phyloP scores from a whole-genome alignment of 2,797 vertebrate genomes.

The Eremophila alpestris region DNA sequence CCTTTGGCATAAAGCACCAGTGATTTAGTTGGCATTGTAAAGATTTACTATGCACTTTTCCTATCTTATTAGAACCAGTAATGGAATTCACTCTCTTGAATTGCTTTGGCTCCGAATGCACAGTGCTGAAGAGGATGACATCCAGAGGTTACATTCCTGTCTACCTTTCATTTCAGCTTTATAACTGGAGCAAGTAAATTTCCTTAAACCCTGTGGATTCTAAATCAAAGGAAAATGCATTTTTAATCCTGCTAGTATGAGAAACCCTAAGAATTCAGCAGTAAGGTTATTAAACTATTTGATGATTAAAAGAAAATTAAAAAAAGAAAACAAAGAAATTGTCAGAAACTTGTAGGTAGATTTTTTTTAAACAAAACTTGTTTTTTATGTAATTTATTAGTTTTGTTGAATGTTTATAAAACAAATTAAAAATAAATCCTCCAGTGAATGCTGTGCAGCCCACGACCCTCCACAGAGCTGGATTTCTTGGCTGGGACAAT shows the following conservation, averaged over 20 bases:
- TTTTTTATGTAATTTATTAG: neutral
- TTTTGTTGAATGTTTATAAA: neutral
- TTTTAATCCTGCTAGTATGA: neutral
- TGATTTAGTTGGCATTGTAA: neutral
- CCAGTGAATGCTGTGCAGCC: neutral
- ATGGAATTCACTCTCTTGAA: neutral
- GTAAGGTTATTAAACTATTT: neutral
- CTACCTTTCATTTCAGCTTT: slow-evolving; percentile 34
- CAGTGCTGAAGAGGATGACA: slow-evolving; percentile 2
- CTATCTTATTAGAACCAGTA: slow-evolving; percentile 39
- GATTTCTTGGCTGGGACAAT: neutral
- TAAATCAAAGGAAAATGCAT: neutral
- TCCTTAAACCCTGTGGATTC: neutral
- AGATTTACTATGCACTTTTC: slow-evolving; percentile 38
- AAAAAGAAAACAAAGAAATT: neutral
- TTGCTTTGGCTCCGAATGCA: slow-evolving; percentile 16
- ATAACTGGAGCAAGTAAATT: neutral
- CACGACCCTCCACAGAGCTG: neutral
- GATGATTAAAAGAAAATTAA: neutral
- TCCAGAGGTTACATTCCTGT: slow-evolving; percentile 43
- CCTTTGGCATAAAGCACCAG: neutral
- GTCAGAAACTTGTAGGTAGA: neutral
- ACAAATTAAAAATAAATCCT: neutral
- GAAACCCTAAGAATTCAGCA: neutral
- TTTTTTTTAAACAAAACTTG: neutral